Evolutionary conservation across 2,113 vertebrate genomes (phyloP), one percentile per base, ranked within the genome.

Genomic region (Cyanistes caeruleus): DNA sequence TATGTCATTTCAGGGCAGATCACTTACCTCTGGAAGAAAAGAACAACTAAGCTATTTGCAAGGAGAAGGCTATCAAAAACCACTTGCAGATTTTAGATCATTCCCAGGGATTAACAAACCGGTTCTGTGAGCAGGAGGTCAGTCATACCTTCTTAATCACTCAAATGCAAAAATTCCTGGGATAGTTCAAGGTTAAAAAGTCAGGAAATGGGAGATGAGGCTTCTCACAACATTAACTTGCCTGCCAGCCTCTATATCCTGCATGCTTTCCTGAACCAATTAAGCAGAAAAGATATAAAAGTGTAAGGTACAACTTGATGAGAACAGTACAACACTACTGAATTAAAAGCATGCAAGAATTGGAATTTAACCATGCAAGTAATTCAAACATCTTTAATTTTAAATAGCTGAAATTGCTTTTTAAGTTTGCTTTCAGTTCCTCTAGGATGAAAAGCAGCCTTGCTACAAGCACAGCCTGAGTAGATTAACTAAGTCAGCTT

Each of bases 161-260:
- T 87, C 78, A 87, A 53, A 95, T 60, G 70, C 80, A 95, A 95
- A 90, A 96, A 95, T 95, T 96, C 95, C 93, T 93, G 89, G 90
- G 84, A 95, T 93, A 95, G 83, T 87, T 90, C 84, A 96, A 96
- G 92, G 95, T 96, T 91, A 96, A 94, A 74, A 65, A 87, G 94
- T 90, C 95, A 95, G 89, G 91, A 93, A 93, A 92, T 84, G n/a
- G 68, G 85, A 96, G 84, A 5, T 77, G 84, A 94, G 89, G 84
- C 76, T 96, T 95, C 89, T 93, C 95, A 96, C 91, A 95, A 97
- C 94, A 95, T 97, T 95, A 97, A 94, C 91, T 82, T 76, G 77
- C 87, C 95, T 92, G 87, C 85, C 88, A 90, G 85, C 43, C 84
- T 85, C 74, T 62, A 94, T 76, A 97, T 87, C 87, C 90, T 87